Evolutionary conservation across 2,888 invertebrate genomes (phyloP).

Genomic region (Macrosoma leucophasiata): DNA sequence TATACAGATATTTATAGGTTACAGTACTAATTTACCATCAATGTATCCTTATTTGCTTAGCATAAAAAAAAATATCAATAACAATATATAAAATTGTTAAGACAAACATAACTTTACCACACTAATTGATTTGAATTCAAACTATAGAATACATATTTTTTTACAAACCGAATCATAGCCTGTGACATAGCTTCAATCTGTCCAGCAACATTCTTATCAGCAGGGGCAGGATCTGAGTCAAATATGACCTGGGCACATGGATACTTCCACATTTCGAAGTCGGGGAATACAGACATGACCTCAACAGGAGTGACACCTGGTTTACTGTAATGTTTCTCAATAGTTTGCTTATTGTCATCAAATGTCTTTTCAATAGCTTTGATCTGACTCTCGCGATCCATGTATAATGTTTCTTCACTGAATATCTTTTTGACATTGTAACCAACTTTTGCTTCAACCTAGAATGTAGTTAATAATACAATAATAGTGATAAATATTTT

Average conservation of each 20-base stretch:
- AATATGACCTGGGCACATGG: slow-evolving; percentile 99
- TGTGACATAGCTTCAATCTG: slow-evolving; percentile 99
- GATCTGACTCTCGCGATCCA: slow-evolving; percentile 98
- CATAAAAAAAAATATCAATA: no score
- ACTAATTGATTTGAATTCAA: slow-evolving; percentile 6
- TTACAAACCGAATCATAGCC: slow-evolving; percentile 93
- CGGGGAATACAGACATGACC: slow-evolving; percentile 90
- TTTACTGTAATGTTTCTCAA: slow-evolving; percentile 97
- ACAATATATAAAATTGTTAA: no score
- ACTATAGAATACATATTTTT: background rate
- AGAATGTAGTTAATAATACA: slow-evolving; percentile 14
- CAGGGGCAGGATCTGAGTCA: slow-evolving; percentile 97
- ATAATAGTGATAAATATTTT: background rate
- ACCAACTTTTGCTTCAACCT: slow-evolving; percentile 98
- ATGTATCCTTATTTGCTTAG: no score
- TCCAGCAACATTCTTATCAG: slow-evolving; percentile 88
- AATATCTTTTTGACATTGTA: slow-evolving; percentile 97
- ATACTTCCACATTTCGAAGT: slow-evolving; percentile 98
- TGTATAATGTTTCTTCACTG: slow-evolving; percentile 93
- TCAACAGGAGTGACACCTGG: slow-evolving; percentile 95
- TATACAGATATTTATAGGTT: no score
- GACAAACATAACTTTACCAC: no score
- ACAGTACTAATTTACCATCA: no score
- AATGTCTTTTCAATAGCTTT: slow-evolving; percentile 98
- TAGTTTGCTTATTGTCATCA: slow-evolving; percentile 88